Conservation (phyloP, 2,888 invertebrate genomes). For the Cosmia trapezina region DNA sequence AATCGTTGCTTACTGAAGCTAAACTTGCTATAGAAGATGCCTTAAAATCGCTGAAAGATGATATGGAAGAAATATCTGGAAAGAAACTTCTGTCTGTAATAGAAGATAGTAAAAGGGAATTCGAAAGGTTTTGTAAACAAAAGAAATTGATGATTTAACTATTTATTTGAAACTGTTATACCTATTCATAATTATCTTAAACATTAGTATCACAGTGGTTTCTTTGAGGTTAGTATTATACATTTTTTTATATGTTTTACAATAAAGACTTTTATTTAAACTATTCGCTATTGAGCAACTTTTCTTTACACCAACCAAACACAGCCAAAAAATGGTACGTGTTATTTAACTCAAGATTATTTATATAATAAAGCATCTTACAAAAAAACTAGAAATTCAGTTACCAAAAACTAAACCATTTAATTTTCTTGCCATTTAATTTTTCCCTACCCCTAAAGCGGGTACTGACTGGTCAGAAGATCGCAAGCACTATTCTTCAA, state of each 20-base stretch:
- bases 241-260: neutral
- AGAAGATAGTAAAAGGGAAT: slow-evolving; percentile 84
- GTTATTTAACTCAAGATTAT: neutral
- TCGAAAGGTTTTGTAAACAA: slow-evolving; percentile 86
- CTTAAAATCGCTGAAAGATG: slow-evolving; percentile 86
- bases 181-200: slow-evolving; percentile 55
- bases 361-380: neutral
- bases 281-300: neutral
- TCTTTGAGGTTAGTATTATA: slow-evolving; percentile 62
- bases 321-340: slow-evolving; percentile 6
- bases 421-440: neutral
- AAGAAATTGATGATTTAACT: slow-evolving; percentile 71
- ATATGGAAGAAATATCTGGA: slow-evolving; percentile 89
- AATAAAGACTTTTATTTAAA: slow-evolving; percentile 6
- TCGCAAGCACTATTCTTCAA: neutral
- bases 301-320: neutral
- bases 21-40: slow-evolving; percentile 84
- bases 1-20: slow-evolving; percentile 85
- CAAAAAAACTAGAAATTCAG: neutral
- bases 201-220: slow-evolving; percentile 76
- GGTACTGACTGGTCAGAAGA: neutral
- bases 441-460: too few species aligned
- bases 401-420: neutral
- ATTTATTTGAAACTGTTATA: neutral
- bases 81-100: slow-evolving; percentile 88